Conservation (phyloP, 2,797 vertebrate genomes). For the Vireo griseus region DNA sequence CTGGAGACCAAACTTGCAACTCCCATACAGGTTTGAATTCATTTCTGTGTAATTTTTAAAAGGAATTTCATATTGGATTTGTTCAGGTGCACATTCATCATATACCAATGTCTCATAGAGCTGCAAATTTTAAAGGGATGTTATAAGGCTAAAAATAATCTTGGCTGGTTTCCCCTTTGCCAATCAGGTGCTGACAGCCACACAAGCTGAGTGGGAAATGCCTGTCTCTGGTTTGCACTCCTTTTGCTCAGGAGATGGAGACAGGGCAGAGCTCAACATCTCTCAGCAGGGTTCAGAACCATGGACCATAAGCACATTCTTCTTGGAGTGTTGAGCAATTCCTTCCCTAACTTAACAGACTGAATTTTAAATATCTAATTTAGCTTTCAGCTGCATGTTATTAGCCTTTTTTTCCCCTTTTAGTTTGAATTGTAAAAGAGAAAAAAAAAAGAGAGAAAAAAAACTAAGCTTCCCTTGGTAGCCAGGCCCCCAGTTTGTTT, state of each 20-base stretch:
- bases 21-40: accelerated
- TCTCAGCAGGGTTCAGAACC: neutral
- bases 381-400: neutral
- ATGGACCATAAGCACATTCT: neutral
- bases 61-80: neutral
- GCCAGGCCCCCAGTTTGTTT: neutral
- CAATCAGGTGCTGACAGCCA: neutral
- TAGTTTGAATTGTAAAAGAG: neutral
- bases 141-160: neutral
- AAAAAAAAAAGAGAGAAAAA: neutral
- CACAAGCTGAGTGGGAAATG: neutral
- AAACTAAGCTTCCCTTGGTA: neutral
- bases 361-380: neutral
- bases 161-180: neutral
- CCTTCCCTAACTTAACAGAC: neutral
- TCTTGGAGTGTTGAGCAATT: neutral
- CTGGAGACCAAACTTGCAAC: neutral
- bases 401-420: neutral
- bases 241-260: neutral
- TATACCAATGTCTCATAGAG: neutral
- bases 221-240: neutral
- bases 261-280: neutral
- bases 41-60: neutral
- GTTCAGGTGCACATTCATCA: neutral
- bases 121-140: neutral